Evolutionary conservation across 2,797 vertebrate species (phyloP).

Genomic region (Todus mexicanus): DNA sequence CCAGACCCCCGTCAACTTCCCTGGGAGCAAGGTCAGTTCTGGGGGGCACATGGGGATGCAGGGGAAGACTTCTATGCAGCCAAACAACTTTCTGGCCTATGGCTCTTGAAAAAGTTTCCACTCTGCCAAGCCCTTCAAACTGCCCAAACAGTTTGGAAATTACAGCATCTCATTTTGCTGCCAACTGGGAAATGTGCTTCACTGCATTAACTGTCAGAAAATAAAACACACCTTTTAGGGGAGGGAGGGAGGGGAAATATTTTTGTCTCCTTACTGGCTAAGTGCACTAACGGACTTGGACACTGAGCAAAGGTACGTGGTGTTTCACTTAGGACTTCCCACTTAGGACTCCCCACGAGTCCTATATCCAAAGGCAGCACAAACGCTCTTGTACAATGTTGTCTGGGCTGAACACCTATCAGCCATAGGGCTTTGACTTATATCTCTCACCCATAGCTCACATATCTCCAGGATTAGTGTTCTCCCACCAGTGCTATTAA

Average conservation of each 20-base stretch:
- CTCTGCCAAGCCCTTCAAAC: background rate
- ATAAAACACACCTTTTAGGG: background rate
- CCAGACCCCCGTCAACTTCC: background rate
- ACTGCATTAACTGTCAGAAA: background rate
- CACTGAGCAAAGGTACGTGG: background rate
- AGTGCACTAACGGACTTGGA: background rate
- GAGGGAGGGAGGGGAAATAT: background rate
- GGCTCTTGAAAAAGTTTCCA: background rate
- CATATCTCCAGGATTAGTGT: background rate
- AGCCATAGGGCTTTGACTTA: background rate
- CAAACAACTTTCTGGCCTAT: background rate
- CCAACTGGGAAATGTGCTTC: background rate
- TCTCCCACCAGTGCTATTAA: background rate
- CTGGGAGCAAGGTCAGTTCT: background rate
- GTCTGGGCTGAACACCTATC: background rate
- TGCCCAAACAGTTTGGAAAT: background rate
- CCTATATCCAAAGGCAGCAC: background rate
- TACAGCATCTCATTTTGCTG: slow-evolving; percentile 2
- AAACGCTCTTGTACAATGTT: background rate
- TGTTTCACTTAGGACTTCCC: background rate
- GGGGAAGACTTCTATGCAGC: background rate
- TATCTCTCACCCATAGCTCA: background rate
- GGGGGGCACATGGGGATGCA: background rate
- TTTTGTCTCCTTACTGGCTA: background rate
- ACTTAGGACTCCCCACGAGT: background rate